Evolutionary conservation across 2,888 invertebrate genomes (phyloP).

Genomic region (Zhengitettix transpicula): DNA sequence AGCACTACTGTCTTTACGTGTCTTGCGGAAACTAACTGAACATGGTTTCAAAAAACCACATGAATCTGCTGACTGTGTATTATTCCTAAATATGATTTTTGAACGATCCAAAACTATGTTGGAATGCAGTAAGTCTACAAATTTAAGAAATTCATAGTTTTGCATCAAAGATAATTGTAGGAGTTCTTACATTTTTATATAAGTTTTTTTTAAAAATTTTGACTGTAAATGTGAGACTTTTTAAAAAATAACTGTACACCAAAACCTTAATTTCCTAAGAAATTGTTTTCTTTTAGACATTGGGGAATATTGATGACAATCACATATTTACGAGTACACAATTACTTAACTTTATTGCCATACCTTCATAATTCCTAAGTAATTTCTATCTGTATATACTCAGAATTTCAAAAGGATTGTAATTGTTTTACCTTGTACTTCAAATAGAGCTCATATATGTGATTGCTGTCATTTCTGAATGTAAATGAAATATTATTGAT

Average conservation of each 20-base stretch:
- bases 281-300: neutral
- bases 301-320: neutral
- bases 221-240: neutral
- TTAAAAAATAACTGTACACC: no score
- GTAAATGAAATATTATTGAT: no score
- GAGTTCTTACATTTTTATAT: neutral
- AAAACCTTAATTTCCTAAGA: neutral
- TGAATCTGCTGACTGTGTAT: slow-evolving; percentile 53
- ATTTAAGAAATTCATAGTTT: neutral
- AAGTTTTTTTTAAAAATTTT: neutral
- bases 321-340: no score
- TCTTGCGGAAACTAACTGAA: slow-evolving; percentile 66
- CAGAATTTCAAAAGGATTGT: no score
- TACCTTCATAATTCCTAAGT: no score
- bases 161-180: neutral
- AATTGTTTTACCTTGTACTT: no score
- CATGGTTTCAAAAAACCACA: slow-evolving; percentile 68
- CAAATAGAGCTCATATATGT: no score
- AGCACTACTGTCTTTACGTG: slow-evolving; percentile 61
- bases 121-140: slow-evolving; percentile 53
- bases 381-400: no score
- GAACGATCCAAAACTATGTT: slow-evolving; percentile 60
- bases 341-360: no score
- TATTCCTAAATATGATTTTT: slow-evolving; percentile 64
- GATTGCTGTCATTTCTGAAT: no score